A percentile compares a stretch with the other conserved stretches of the same genome.
phyloP scores from a whole-genome alignment of 2,888 invertebrate genomes.

The Caenorhabditis sp. region DNA sequence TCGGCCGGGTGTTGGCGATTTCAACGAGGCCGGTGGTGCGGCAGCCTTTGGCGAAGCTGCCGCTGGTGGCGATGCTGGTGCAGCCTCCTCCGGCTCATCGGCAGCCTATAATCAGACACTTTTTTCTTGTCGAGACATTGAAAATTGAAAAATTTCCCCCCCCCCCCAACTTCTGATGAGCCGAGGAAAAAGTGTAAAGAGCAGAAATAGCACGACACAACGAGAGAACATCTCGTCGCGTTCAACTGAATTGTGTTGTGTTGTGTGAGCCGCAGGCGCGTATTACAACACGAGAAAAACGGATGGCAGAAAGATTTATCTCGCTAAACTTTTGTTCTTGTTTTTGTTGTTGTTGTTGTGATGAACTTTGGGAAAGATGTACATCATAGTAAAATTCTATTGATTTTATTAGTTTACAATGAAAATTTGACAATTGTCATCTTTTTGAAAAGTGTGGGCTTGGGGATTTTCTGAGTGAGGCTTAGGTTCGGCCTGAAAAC shows the following conservation, averaged over 20 bases:
- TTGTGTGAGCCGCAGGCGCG: background rate
- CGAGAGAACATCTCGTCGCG: background rate
- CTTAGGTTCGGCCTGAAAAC: no score
- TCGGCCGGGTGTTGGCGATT: constrained; percentile 59
- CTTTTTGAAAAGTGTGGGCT: no score
- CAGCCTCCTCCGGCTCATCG: constrained; percentile 40
- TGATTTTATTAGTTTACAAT: no score
- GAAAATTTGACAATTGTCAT: no score
- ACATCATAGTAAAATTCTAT: no score
- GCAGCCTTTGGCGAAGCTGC: constrained; percentile 42
- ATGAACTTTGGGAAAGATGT: no score
- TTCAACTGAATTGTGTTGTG: background rate
- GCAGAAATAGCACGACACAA: background rate
- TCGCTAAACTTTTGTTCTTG: background rate
- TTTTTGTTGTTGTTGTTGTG: background rate
- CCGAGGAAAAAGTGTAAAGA: background rate
- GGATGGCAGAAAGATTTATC: background rate
- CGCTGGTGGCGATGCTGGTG: constrained; percentile 48
- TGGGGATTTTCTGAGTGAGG: no score
- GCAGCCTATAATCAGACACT: constrained; percentile 34
- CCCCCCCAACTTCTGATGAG: background rate
- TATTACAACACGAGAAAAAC: background rate
- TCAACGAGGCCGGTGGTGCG: constrained; percentile 53
- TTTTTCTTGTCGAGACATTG: no score
- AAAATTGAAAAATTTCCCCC: background rate